Conservation (phyloP, 2,113 vertebrate species). For the Motacilla alba region DNA sequence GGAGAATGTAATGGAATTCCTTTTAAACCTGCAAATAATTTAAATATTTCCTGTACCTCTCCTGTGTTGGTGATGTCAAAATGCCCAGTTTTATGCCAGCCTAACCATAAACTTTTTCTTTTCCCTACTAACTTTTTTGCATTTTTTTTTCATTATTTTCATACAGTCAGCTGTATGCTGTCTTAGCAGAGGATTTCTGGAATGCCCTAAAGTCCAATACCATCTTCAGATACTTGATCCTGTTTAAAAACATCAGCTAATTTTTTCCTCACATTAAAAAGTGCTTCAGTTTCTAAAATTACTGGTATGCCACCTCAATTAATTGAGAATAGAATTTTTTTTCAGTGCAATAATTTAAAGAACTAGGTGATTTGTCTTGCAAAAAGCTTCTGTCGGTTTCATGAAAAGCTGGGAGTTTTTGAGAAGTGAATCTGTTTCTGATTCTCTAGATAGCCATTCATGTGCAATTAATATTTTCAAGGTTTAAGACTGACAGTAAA, state of each 20-base stretch:
- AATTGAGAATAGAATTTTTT: neutral
- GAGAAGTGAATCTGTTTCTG: neutral
- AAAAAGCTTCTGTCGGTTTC: neutral
- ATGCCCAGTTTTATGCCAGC: neutral
- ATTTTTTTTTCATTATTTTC: constrained; percentile 44
- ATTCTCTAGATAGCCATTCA: neutral
- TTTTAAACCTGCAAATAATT: neutral
- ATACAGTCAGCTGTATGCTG: neutral
- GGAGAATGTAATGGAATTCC: neutral
- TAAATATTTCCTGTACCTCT: neutral
- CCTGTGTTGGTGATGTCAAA: neutral
- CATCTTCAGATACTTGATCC: constrained; percentile 24
- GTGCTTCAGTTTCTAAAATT: neutral
- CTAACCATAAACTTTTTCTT: neutral
- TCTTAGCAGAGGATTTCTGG: constrained; percentile 22
- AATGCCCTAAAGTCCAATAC: constrained; percentile 42
- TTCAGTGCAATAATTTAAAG: neutral
- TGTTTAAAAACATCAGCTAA: constrained; percentile 26
- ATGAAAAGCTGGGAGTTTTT: neutral
- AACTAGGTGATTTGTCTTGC: neutral
- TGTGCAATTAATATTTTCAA: neutral
- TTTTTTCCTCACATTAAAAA: constrained; percentile 2
- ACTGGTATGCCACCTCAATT: neutral
- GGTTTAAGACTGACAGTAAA: neutral
- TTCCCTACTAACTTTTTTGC: neutral